phyloP scores from a whole-genome alignment of 2,113 vertebrate species.

The Paralichthys olivaceus region DNA sequence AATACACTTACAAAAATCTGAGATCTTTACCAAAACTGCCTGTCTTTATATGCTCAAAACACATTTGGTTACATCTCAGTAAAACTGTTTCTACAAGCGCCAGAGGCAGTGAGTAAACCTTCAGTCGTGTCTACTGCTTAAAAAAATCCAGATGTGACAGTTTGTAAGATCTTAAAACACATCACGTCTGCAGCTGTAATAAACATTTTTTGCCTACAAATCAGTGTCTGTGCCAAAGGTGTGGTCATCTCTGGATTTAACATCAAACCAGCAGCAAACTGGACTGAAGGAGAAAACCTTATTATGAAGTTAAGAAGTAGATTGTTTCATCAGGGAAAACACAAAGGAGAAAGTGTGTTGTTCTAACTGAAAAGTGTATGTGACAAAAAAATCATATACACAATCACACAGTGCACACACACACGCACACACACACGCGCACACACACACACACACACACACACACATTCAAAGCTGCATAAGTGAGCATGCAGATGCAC shows the following conservation, averaged over 20 bases:
- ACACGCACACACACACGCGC: constrained; percentile 9
- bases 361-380: not conserved
- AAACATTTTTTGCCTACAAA: not conserved
- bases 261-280: too few relatives aligned
- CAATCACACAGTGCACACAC: not conserved
- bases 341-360: not conserved
- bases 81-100: not conserved
- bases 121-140: not conserved
- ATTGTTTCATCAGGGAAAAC: too few relatives aligned
- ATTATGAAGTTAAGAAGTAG: too few relatives aligned
- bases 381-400: not conserved
- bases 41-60: too few relatives aligned
- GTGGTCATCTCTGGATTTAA: not conserved
- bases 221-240: not conserved
- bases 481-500: not conserved
- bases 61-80: not conserved
- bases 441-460: not conserved
- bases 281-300: too few relatives aligned
- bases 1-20: too few relatives aligned
- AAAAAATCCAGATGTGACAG: not conserved
- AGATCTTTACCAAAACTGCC: too few relatives aligned
- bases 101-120: not conserved
- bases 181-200: too few relatives aligned
- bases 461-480: constrained; percentile 11
- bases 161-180: not conserved